Conservation (phyloP, 2,888 invertebrate species). For the Agapetus fuscipes region DNA sequence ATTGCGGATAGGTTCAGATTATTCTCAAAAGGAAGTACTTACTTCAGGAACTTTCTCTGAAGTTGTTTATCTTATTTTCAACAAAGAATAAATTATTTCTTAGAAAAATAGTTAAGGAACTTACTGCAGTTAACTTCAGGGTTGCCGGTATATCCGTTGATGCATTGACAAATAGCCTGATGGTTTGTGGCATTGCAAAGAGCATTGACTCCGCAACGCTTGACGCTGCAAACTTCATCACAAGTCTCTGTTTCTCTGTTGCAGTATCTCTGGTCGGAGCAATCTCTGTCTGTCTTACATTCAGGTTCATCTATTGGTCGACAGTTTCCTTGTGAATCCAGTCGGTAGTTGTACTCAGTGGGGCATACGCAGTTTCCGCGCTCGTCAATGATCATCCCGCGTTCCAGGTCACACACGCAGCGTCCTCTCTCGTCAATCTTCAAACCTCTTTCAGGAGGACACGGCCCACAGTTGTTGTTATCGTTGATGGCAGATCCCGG, state of each 20-base stretch:
- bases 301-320: slow-evolving; percentile 42
- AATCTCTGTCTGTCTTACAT: slow-evolving; percentile 64
- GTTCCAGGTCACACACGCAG: slow-evolving; percentile 72
- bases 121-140: slow-evolving; percentile 64
- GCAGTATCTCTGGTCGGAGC: slow-evolving; percentile 68
- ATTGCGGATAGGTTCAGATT: no score
- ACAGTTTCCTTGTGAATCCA: slow-evolving; percentile 53
- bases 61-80: no score
- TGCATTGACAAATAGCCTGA: slow-evolving; percentile 67
- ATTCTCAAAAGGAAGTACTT: no score
- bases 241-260: slow-evolving; percentile 60
- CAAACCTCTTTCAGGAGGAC: slow-evolving; percentile 60
- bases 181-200: slow-evolving; percentile 71
- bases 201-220: slow-evolving; percentile 66
- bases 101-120: no score
- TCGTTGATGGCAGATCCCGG: slow-evolving; percentile 67
- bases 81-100: not conserved
- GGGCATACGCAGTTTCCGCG: slow-evolving; percentile 69
- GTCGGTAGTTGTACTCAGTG: slow-evolving; percentile 53
- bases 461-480: slow-evolving; percentile 68
- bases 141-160: slow-evolving; percentile 66
- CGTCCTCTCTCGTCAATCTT: slow-evolving; percentile 67
- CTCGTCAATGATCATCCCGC: slow-evolving; percentile 69
- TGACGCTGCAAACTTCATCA: slow-evolving; percentile 66
- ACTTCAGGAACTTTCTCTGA: no score